phyloP scores from a whole-genome alignment of 2,113 vertebrate genomes.

The Trematocara stigmaticum region DNA sequence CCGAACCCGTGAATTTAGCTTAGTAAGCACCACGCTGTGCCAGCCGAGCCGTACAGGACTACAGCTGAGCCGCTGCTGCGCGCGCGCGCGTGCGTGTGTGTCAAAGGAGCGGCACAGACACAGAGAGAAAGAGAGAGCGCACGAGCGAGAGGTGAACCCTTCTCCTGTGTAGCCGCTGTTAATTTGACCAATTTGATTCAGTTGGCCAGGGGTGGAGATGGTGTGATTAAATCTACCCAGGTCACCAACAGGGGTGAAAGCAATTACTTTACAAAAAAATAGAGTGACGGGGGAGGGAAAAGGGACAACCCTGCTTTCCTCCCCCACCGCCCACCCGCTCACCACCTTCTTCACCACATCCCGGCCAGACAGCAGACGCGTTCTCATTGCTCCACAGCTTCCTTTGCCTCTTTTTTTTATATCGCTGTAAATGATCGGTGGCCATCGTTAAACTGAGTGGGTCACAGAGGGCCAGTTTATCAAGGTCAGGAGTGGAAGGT shows the following conservation, averaged over 20 bases:
- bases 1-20: slow-evolving; percentile 29
- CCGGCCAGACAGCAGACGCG: neutral
- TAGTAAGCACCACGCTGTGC: slow-evolving; percentile 36
- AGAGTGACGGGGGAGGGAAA: slow-evolving; percentile 49
- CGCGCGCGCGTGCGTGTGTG: neutral
- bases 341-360: neutral
- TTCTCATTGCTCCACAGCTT: slow-evolving; percentile 33
- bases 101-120: neutral
- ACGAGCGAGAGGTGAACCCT: slow-evolving; percentile 31
- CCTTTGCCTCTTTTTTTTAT: neutral
- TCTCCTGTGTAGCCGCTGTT: slow-evolving; percentile 60
- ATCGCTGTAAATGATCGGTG: slow-evolving; percentile 63
- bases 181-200: slow-evolving; percentile 78
- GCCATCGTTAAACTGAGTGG: slow-evolving; percentile 63
- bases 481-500: slow-evolving; percentile 66
- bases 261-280: slow-evolving; percentile 77
- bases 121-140: neutral
- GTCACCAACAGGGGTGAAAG: slow-evolving; percentile 76
- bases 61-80: slow-evolving; percentile 17
- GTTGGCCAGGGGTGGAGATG: slow-evolving; percentile 64
- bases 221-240: slow-evolving; percentile 77
- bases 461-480: slow-evolving; percentile 61
- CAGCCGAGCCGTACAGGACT: slow-evolving; percentile 20
- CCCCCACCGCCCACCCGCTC: neutral
- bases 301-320: slow-evolving; percentile 45